Evolutionary conservation across 2,113 vertebrate genomes (phyloP), one percentile per base, ranked within the genome.

Genomic region (Tenebrosternarchus preto): DNA sequence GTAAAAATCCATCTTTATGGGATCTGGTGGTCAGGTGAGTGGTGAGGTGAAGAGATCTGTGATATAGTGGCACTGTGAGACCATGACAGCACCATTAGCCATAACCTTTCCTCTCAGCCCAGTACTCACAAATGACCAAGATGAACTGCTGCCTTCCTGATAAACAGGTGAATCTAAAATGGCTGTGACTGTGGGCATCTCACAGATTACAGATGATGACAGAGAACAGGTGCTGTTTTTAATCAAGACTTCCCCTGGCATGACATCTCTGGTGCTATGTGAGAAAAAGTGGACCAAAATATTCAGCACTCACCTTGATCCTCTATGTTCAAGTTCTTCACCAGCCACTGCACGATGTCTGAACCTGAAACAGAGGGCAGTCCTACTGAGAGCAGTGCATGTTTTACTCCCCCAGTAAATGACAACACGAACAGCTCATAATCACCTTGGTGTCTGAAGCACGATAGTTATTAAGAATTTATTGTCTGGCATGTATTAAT

Each of bases 311-410:
- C 96, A 98, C 97, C 97, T 96, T 95, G 97, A 83, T 99, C 97
- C 90, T 99, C 97, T 88, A 99, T 96, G 64, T 92, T 95, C 88
- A 99, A 92, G 85, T 98, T 97, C 94, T 97, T 98, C 82, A 95
- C 94, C 94, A 99, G 94, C 97, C 97, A 99, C 29, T 98, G 97
- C 88, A 99, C 96, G 89, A 99, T 98, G 77, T 99, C 97, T 85
- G 97, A 96, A 88, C 97, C 97, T 99, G 90, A 91, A 85, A 78
- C 86, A 85, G 89, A 31, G 5, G 6, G 22, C 7, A 24, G 57
- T n/a, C 6, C 6, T 22, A 4, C 16, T 56, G 16, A 19, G 20
- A n/a, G n/a, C n/a, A n/a, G n/a, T n/a, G n/a, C n/a, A n/a, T n/a
- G n/a, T n/a, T n/a, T n/a, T n/a, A n/a, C n/a, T n/a, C n/a, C n/a